Evolutionary conservation across 2,888 invertebrate species (phyloP).

Genomic region (Drosophila pseudotalamancana): DNA sequence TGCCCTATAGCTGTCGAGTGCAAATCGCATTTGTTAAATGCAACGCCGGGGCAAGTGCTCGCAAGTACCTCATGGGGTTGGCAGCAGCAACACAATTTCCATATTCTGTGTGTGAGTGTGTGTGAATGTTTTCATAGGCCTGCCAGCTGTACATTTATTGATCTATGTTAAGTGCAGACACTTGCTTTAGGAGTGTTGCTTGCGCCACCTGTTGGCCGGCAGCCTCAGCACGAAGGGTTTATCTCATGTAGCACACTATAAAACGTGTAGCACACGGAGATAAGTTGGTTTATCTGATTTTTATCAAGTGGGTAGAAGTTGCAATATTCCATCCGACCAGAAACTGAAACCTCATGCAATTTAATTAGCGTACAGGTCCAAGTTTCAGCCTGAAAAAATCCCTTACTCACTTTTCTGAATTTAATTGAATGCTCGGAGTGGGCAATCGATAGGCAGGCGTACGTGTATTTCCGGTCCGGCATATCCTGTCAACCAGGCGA

Average conservation of each 20-base stretch:
- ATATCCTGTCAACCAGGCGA: slow-evolving; percentile 29
- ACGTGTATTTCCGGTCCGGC: slow-evolving; percentile 15
- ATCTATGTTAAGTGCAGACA: slow-evolving; percentile 16
- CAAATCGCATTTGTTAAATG: slow-evolving; percentile 33
- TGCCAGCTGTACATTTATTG: slow-evolving; percentile 34
- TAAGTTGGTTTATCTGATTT: not conserved
- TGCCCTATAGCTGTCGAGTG: slow-evolving; percentile 8
- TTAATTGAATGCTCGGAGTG: slow-evolving; percentile 25
- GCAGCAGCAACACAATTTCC: slow-evolving; percentile 23
- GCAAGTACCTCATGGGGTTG: slow-evolving; percentile 8
- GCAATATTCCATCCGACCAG: not conserved
- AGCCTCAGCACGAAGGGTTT: not conserved
- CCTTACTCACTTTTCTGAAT: slow-evolving; percentile 4
- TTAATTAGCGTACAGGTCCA: slow-evolving; percentile 34
- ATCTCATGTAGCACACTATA: no score
- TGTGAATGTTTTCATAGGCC: not conserved
- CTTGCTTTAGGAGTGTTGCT: slow-evolving; percentile 3
- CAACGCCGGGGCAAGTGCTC: slow-evolving; percentile 20
- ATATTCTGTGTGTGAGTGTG: slow-evolving; percentile 1
- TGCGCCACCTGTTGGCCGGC: slow-evolving; percentile 34
- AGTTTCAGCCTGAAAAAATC: slow-evolving; percentile 5
- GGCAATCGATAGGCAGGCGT: slow-evolving; percentile 26
- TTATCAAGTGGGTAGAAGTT: no score
- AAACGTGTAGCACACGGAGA: not conserved
- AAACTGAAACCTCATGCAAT: slow-evolving; percentile 16